Base-by-base conservation (phyloP, 2,113 vertebrate species). In the Cyphomyrus plagiostoma region DNA sequence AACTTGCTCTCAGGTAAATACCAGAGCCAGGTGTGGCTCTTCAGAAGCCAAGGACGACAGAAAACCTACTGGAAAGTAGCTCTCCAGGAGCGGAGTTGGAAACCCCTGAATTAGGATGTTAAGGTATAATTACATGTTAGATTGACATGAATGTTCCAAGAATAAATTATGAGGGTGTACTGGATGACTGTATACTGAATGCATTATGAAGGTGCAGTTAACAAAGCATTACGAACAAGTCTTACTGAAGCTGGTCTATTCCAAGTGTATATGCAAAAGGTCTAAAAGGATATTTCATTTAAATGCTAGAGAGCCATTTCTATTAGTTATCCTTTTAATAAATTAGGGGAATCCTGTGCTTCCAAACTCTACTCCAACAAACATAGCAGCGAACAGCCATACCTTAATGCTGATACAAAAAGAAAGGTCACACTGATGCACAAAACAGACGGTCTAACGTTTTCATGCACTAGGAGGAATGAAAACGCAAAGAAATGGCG, bases 361-460 rank as follows among this genome's bases (percentile, higher is more conserved):
- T 26, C 15, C 30, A 42, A 87, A 53, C 26, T 48, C 80, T n/a
- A 48, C 17, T 48, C 49, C 83, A 62, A 6, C 46, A 58, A n/a
- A 42, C 86, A 58, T 39, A 86, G 19, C 66, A 50, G 42, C 70
- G 49, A 87, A 88, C 89, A 91, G 92, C 90, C 83, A 93, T 92
- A 92, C 80, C 88, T 58, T 42, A 91, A 91, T 93, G 93, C 83
- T 93, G 90, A 93, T 92, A 92, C 90, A 93, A 93, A 95, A 93
- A 94, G 93, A 91, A 90, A 90, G 21, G 50, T 50, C 52, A 74
- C 50, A 66, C 35, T 50, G 89, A 91, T 89, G 70, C 91, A 90
- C 89, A 91, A 91, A 87, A 88, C 90, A 90, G 74, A 92, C 88
- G 91, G 87, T 66, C 74, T 11, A 85, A 91, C 53, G 9, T 39